Evolutionary conservation across 2,797 vertebrate genomes (phyloP), one percentile per base, ranked within the genome.

Genomic region (Sebastes nivosus): DNA sequence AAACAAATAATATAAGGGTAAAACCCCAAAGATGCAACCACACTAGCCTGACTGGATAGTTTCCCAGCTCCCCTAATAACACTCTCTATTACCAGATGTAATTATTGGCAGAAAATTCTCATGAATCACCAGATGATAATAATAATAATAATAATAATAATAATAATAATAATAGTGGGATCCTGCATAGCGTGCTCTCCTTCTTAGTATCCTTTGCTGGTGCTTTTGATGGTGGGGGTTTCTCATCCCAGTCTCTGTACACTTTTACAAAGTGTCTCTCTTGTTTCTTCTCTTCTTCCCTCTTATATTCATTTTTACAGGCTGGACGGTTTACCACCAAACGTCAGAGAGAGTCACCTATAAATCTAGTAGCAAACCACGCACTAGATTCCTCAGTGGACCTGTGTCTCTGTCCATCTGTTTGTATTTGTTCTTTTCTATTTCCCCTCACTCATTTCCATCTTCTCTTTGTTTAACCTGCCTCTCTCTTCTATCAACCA

Each of bases 401-500:
- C 98, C 99, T 96, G 98, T 99, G 97, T 99, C 99, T 99, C 98
- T 99, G 97, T 99, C 99, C 98, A 99, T 99, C 99, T 99, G 99
- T 99, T 98, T 98, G 98, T 99, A 98, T 98, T 99, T 98, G 97
- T 99, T 99, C 97, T 97, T 97, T 98, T 98, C 97, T 98, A 98
- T 97, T 98, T 96, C 88, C 88, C 84, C 79, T 89, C 90, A 74
- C 84, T 91, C 96, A 96, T 95, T 69, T 81, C 73, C 92, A 93
- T 86, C 76, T 81, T 88, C 61, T 89, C 79, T 94, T 92, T 80
- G 67, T 97, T 97, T 97, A 95, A 96, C 95, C 95, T 96, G 93
- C 95, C 95, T 96, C 95, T 96, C 93, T 97, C 95, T 96, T 96
- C 77, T 82, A 32, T 76, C 75, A 72, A 73, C 71, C 75, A 46